A percentile compares a stretch with the other conserved stretches of the same genome.
These are phyloP conservation scores for roundworm (Caenorhabditis elegans) DNA, from an alignment of 1,140 invertebrate genomes.

Conservation along the genomic window WBcel235 BX284605.5:11175001-11175500, in stretches of 20 bases:
- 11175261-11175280: conserved; percentile 67
- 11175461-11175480: no score
- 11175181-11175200: conserved; percentile 62
- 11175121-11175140: background rate
- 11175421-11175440: no score
- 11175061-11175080: conserved; percentile 68
- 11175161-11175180: conserved; percentile 68
- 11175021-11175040: conserved; percentile 67
- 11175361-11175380: conserved; percentile 33
- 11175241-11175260: conserved; percentile 71
- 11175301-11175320: conserved; percentile 46
- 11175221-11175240: conserved; percentile 71
- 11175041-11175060: conserved; percentile 68
- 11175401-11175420: conserved; percentile 48
- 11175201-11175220: conserved; percentile 64
- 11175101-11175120: background rate
- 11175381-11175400: conserved; percentile 41
- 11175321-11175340: conserved; percentile 41
- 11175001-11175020: conserved; percentile 67
- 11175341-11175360: conserved; percentile 49
- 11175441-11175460: no score
- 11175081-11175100: conserved; percentile 67
- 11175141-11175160: conserved; percentile 65
- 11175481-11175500: no score
- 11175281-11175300: conserved; percentile 43